Evolutionary conservation across 1,140 invertebrate genomes (phyloP).

Genomic region (Drosophila nigromelanica): DNA sequence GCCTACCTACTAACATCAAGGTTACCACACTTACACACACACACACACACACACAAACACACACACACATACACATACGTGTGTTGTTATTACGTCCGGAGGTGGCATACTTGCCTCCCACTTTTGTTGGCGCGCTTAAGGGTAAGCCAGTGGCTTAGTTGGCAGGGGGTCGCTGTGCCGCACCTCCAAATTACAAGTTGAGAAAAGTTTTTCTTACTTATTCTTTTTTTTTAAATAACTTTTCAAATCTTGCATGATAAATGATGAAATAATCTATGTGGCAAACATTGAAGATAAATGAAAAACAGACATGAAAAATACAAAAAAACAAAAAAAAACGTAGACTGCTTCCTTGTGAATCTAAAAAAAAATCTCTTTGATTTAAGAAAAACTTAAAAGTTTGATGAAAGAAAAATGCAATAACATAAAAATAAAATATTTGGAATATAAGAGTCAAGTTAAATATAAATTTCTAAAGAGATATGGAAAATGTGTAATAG

Average conservation of each 20-base stretch:
- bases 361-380: neutral
- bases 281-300: constrained; percentile 7
- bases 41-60: constrained; percentile 23
- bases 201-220: constrained; percentile 4
- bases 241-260: constrained; percentile 27
- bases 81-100: constrained; percentile 66
- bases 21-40: constrained; percentile 52
- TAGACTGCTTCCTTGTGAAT: too few species aligned
- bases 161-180: constrained; percentile 23
- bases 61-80: constrained; percentile 43
- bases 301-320: neutral
- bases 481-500: neutral
- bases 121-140: constrained; percentile 10
- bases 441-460: neutral
- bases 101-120: constrained; percentile 34
- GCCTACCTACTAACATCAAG: constrained; percentile 56
- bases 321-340: too few species aligned
- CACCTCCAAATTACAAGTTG: constrained; percentile 5
- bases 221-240: neutral
- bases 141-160: constrained; percentile 62
- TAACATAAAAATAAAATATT: too few species aligned
- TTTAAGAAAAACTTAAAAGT: neutral
- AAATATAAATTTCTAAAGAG: neutral
- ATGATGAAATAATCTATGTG: constrained; percentile 23
- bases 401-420: too few species aligned